Evolutionary conservation across 2,113 vertebrate species (phyloP).

Genomic region (Alligator sinensis): DNA sequence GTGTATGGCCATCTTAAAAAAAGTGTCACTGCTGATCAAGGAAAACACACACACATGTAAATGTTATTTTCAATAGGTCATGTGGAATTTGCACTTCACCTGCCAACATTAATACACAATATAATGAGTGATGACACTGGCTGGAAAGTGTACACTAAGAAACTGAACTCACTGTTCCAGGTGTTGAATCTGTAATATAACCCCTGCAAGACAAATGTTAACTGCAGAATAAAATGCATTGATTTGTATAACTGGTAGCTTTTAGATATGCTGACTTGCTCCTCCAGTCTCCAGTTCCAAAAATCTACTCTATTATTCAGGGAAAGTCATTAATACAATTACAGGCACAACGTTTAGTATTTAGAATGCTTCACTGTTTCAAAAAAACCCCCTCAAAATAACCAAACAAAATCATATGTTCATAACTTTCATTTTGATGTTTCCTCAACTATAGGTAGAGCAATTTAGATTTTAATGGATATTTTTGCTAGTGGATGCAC

Average conservation of each 20-base stretch:
- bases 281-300: slow-evolving; percentile 6
- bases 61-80: not conserved
- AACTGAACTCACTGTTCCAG: slow-evolving; percentile 7
- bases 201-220: not conserved
- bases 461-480: not conserved
- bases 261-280: not conserved
- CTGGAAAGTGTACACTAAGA: slow-evolving; percentile 26
- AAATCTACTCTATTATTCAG: not conserved
- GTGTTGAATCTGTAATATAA: not conserved
- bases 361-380: not conserved
- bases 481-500: not conserved
- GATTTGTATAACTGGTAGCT: not conserved
- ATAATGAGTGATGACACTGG: not conserved
- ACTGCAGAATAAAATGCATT: slow-evolving; percentile 28
- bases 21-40: no score
- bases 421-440: not conserved
- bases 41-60: not conserved
- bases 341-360: not conserved
- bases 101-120: not conserved
- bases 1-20: not conserved
- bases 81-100: not conserved
- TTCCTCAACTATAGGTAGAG: not conserved
- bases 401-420: not conserved
- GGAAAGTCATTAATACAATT: slow-evolving; percentile 35
- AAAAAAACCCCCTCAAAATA: not conserved